These are phyloP conservation scores for Dastarcus helophoroides DNA, from an alignment of 2,888 invertebrate genomes.

Conservation along the genomic window DNA sequence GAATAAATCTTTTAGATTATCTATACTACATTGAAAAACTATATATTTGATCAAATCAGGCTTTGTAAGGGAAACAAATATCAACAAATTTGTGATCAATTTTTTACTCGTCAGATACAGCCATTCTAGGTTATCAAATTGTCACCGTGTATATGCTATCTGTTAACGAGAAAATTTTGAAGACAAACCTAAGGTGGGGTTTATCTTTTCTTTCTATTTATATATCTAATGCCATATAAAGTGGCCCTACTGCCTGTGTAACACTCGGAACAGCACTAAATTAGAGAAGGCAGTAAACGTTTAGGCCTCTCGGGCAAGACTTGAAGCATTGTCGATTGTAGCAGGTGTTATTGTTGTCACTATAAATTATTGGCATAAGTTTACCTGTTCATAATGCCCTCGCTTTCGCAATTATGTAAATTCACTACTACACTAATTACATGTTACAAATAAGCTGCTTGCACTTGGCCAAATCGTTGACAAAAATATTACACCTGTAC, in stretches of 20 bases:
- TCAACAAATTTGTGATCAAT: too few species aligned
- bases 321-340: conserved; percentile 35
- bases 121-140: too few species aligned
- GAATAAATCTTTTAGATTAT: too few species aligned
- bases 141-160: too few species aligned
- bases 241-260: background rate
- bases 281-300: background rate
- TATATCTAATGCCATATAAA: too few species aligned
- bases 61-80: too few species aligned
- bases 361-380: conserved; percentile 36
- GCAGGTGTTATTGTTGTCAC: conserved; percentile 38
- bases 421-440: conserved; percentile 25
- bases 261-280: background rate
- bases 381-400: conserved; percentile 34
- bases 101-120: too few species aligned
- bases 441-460: conserved; percentile 17
- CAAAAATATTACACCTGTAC: conserved; percentile 7
- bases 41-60: too few species aligned
- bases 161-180: too few species aligned
- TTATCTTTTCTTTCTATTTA: conserved; percentile 1
- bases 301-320: too few species aligned
- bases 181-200: too few species aligned
- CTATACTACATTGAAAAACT: too few species aligned
- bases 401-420: conserved; percentile 32
- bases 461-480: conserved; percentile 19